Conservation (phyloP, 2,113 vertebrate species). For the Neopipo cinnamomea region DNA sequence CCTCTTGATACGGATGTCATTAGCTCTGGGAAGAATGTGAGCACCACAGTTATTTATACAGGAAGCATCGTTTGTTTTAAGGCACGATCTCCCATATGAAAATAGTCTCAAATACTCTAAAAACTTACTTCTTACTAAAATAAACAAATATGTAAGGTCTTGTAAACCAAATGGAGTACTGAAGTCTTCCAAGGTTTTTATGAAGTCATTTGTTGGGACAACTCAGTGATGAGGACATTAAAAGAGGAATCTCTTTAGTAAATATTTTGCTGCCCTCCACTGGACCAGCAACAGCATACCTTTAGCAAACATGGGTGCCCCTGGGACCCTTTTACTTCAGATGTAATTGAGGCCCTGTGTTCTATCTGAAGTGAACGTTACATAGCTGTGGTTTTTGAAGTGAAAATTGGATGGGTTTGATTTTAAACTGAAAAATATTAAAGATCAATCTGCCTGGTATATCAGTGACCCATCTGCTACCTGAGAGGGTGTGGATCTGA, state of each 20-base stretch:
- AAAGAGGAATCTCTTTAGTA: neutral
- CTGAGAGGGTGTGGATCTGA: fast-evolving
- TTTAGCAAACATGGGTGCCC: fast-evolving
- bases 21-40: neutral
- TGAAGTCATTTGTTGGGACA: neutral
- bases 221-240: neutral
- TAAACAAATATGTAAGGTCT: neutral
- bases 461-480: neutral
- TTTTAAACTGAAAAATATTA: neutral
- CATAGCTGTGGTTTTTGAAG: neutral
- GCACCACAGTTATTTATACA: neutral
- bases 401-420: neutral
- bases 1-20: neutral
- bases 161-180: neutral
- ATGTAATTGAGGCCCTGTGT: neutral
- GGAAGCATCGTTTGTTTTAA: neutral
- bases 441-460: neutral
- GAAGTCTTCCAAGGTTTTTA: neutral
- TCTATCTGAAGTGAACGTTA: neutral
- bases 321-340: neutral
- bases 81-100: neutral
- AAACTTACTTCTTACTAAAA: neutral
- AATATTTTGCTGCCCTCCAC: slow-evolving; percentile 70
- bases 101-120: neutral
- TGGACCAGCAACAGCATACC: neutral